phyloP scores from a whole-genome alignment of 2,113 vertebrate species.

The Deroptyus accipitrinus region DNA sequence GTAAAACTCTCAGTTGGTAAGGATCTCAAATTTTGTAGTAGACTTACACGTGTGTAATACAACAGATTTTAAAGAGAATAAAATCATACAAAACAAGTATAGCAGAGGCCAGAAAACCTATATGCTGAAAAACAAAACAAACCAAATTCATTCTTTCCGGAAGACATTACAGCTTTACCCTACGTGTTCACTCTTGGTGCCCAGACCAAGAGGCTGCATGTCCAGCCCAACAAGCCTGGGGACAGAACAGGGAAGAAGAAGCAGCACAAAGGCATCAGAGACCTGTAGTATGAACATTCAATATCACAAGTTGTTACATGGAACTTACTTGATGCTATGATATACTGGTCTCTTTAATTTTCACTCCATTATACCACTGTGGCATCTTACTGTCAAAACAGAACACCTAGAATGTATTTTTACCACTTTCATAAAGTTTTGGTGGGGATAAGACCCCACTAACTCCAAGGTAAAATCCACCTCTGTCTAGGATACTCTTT shows the following conservation, averaged over 20 bases:
- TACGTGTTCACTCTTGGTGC: too few species aligned
- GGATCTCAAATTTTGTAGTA: neutral
- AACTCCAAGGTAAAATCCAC: neutral
- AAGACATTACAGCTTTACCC: neutral
- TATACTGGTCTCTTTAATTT: neutral
- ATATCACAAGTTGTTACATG: rapidly evolving
- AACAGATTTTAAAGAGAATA: neutral
- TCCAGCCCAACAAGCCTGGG: neutral
- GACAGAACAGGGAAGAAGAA: neutral
- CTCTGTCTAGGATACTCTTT: neutral
- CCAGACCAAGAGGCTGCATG: neutral
- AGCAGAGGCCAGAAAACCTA: neutral
- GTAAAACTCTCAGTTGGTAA: neutral
- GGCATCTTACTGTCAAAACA: neutral
- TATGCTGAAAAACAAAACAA: neutral
- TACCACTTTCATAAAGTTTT: neutral
- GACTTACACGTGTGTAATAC: rapidly evolving
- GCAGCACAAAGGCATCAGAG: neutral
- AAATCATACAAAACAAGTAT: neutral
- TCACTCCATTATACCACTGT: neutral
- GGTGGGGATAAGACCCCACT: neutral
- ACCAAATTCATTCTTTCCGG: neutral
- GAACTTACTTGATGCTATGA: neutral
- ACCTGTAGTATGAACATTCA: neutral
- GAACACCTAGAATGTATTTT: neutral